These are phyloP conservation scores for Aphidius ervi DNA, from an alignment of 1,140 invertebrate genomes.

Conservation along the genomic window DNA sequence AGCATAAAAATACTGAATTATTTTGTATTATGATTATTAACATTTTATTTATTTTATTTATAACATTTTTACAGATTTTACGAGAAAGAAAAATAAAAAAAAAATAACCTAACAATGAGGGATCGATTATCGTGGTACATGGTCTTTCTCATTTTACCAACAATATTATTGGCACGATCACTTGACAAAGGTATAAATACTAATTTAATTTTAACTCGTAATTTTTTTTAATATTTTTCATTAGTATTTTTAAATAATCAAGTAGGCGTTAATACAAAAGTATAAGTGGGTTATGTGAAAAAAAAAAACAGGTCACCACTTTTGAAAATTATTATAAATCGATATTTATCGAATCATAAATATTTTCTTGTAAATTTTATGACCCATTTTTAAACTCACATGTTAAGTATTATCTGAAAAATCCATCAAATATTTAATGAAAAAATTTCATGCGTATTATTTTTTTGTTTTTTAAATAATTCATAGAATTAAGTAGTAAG, in stretches of 20 bases:
- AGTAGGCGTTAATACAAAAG: not conserved
- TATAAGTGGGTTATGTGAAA: too few species aligned
- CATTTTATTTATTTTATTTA: not conserved
- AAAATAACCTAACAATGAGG: constrained; percentile 43
- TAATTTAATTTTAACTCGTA: not conserved
- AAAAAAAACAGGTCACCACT: too few species aligned
- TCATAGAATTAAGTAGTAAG: too few species aligned
- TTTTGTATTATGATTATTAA: not conserved
- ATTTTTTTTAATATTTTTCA: not conserved
- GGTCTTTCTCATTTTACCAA: constrained; percentile 51
- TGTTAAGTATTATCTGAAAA: too few species aligned
- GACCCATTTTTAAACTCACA: too few species aligned
- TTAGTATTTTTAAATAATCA: not conserved
- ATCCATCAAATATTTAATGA: too few species aligned
- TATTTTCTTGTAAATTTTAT: too few species aligned
- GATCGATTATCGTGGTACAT: constrained; percentile 54
- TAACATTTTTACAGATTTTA: constrained; percentile 24
- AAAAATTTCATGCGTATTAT: too few species aligned
- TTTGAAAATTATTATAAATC: too few species aligned
- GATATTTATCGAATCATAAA: too few species aligned
- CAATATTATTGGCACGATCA: constrained; percentile 50
- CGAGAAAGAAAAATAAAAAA: constrained; percentile 30
- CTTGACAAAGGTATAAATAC: constrained; percentile 49
- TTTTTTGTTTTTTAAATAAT: too few species aligned
- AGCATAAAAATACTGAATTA: not conserved